A percentile compares a stretch with the other conserved stretches of the same genome.
These are phyloP conservation scores for Sphinx pinastri DNA, from an alignment of 2,888 invertebrate genomes.

Conservation along the genomic window DNA sequence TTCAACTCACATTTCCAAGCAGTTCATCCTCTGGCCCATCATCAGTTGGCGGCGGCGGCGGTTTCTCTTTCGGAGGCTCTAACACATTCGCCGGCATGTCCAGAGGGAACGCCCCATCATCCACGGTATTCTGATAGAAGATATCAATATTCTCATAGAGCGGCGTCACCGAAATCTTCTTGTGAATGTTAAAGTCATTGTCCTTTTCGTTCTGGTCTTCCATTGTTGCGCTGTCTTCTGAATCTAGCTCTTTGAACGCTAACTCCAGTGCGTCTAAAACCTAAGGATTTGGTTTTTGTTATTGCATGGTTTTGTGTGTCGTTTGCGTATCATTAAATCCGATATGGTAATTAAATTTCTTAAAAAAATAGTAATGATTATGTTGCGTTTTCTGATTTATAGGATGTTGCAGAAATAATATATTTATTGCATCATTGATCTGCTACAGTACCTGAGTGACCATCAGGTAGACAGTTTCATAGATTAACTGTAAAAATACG, in stretches of 20 bases:
- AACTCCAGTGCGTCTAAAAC: constrained; percentile 86
- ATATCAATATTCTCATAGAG: constrained; percentile 86
- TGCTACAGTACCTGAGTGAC: too few species aligned
- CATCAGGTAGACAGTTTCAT: too few species aligned
- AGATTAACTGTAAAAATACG: too few species aligned
- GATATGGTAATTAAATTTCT: neutral
- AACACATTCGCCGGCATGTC: constrained; percentile 83
- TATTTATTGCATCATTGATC: too few species aligned
- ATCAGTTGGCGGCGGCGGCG: constrained; percentile 91
- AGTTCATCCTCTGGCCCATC: constrained; percentile 72
- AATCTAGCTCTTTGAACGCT: constrained; percentile 86
- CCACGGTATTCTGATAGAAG: constrained; percentile 72
- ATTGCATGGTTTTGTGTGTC: neutral
- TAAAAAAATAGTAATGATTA: neutral
- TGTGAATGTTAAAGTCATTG: constrained; percentile 55
- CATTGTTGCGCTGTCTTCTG: constrained; percentile 77
- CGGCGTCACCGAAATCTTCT: constrained; percentile 78
- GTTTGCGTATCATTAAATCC: constrained; percentile 7
- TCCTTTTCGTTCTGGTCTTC: constrained; percentile 58
- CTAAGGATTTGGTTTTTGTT: constrained; percentile 58
- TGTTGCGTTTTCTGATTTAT: too few species aligned
- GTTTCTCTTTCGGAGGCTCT: constrained; percentile 94
- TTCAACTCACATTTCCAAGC: constrained; percentile 72
- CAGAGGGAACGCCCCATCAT: constrained; percentile 77
- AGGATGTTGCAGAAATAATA: too few species aligned